Conservation (phyloP, 2,797 vertebrate species). For the Tokudaia tokunoshimensis region DNA sequence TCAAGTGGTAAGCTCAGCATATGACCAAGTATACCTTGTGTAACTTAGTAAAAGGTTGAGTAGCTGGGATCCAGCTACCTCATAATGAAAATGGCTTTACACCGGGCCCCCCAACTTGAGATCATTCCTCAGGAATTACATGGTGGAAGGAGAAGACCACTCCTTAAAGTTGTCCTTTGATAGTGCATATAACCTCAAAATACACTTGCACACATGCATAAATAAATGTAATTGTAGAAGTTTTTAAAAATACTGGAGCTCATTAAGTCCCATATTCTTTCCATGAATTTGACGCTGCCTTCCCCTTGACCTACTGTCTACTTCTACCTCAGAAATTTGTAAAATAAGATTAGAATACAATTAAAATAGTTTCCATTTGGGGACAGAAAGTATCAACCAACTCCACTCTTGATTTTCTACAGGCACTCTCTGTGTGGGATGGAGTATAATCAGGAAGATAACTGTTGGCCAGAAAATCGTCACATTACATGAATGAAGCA, state of each 20-base stretch:
- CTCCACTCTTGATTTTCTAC: conserved; percentile 4
- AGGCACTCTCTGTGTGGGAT: neutral
- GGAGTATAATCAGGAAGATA: conserved; percentile 26
- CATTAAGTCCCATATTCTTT: conserved; percentile 3
- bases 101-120: neutral
- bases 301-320: conserved; percentile 19
- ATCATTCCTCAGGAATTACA: neutral
- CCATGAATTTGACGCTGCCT: neutral
- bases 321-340: conserved; percentile 30
- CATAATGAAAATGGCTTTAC: too few relatives aligned
- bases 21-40: too few relatives aligned
- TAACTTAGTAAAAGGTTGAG: too few relatives aligned
- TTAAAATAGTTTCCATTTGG: conserved; percentile 53
- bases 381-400: conserved; percentile 8
- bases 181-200: neutral
- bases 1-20: too few relatives aligned
- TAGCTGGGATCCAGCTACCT: too few relatives aligned
- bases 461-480: conserved; percentile 50
- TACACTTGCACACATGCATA: neutral
- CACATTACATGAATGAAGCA: conserved; percentile 8
- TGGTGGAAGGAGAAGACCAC: neutral
- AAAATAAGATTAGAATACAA: conserved; percentile 50
- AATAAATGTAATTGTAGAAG: neutral
- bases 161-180: neutral
- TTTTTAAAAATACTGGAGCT: neutral